phyloP scores from a whole-genome alignment of 1,140 invertebrate genomes.

The Trichogramma pretiosum region DNA sequence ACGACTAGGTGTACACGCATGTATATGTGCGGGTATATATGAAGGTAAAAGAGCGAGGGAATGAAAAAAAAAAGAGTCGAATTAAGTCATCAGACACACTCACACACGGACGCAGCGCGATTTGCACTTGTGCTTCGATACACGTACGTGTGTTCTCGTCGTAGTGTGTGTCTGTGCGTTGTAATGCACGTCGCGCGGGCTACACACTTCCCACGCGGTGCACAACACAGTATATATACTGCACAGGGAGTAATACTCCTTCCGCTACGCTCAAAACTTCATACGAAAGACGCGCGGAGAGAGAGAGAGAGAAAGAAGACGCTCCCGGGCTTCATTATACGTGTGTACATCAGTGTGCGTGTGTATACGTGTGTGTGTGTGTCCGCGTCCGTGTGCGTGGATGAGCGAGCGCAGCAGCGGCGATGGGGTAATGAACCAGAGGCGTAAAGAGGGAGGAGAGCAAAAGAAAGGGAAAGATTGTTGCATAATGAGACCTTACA shows the following conservation, averaged over 20 bases:
- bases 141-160: no score
- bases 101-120: background rate
- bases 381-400: no score
- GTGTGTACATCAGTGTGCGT: no score
- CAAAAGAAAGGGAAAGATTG: constrained; percentile 17
- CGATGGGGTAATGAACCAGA: constrained; percentile 17
- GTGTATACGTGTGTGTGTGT: no score
- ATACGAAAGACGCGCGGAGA: no score
- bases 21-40: background rate
- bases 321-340: no score
- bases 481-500: constrained; percentile 26
- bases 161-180: no score
- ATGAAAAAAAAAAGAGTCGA: background rate
- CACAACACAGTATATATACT: no score
- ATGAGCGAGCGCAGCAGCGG: no score
- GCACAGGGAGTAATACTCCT: no score
- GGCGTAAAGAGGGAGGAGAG: background rate
- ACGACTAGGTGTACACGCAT: background rate
- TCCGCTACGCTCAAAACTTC: no score
- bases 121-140: constrained; percentile 10
- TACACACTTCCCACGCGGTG: constrained; percentile 15
- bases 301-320: no score
- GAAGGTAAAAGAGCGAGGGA: background rate
- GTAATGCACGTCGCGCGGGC: constrained; percentile 5
- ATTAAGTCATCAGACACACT: constrained; percentile 14